Conservation (phyloP, 92 coral and sea anemone species). For the Pocillopora meandrina region DNA sequence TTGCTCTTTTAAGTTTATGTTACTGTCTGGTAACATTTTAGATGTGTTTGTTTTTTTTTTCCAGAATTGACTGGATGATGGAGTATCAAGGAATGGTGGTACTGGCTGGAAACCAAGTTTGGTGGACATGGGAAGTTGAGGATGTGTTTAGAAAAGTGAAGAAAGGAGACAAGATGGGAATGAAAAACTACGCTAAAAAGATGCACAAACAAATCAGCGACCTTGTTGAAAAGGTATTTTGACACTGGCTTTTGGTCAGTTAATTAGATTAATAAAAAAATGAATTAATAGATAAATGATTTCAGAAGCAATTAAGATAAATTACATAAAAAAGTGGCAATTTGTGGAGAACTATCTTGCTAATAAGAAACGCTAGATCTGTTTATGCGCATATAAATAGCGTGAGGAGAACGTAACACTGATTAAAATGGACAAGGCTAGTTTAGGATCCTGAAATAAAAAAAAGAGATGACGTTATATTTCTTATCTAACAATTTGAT, state of each 20-base stretch:
- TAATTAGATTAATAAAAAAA: not conserved
- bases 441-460: too few relatives aligned
- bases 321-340: too few relatives aligned
- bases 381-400: too few relatives aligned
- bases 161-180: conserved; percentile 99
- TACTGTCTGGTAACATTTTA: not conserved
- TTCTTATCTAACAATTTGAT: too few relatives aligned
- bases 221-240: conserved; percentile 82
- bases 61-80: conserved; percentile 94
- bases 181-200: conserved; percentile 96
- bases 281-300: too few relatives aligned
- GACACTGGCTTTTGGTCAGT: not conserved
- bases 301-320: too few relatives aligned
- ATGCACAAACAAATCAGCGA: conserved; percentile 96
- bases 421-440: too few relatives aligned
- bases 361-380: too few relatives aligned
- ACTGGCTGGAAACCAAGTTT: conserved; percentile 96
- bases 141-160: conserved; percentile 96
- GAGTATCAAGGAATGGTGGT: conserved; percentile 95
- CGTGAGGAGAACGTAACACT: too few relatives aligned
- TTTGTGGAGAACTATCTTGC: too few relatives aligned
- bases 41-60: not conserved
- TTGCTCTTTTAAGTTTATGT: too few relatives aligned
- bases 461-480: too few relatives aligned
- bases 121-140: conserved; percentile 99